phyloP scores from a whole-genome alignment of 2,888 invertebrate genomes.

The Drosophila meridiana region DNA sequence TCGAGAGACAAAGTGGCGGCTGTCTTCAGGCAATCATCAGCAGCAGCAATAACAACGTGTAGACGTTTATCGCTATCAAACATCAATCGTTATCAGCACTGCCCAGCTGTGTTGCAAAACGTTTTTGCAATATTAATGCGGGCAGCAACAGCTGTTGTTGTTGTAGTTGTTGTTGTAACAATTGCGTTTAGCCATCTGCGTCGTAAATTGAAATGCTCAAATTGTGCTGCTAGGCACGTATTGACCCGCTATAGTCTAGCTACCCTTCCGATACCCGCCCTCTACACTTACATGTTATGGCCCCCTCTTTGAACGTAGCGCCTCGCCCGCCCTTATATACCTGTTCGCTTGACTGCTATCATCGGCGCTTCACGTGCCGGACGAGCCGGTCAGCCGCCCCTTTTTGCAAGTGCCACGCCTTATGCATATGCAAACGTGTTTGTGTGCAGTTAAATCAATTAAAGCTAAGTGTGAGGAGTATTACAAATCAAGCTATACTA shows the following conservation, averaged over 20 bases:
- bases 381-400: slow-evolving; percentile 16
- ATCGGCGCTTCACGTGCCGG: slow-evolving; percentile 64
- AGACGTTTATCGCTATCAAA: slow-evolving; percentile 27
- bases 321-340: neutral
- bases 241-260: slow-evolving; percentile 30
- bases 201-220: slow-evolving; percentile 49
- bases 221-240: slow-evolving; percentile 59
- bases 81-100: slow-evolving; percentile 39
- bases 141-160: neutral
- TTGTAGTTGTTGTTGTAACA: neutral
- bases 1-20: slow-evolving; percentile 35
- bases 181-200: slow-evolving; percentile 29
- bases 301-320: neutral
- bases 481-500: slow-evolving; percentile 19
- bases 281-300: neutral
- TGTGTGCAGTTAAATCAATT: slow-evolving; percentile 58
- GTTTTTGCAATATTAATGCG: slow-evolving; percentile 56
- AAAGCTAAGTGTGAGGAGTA: slow-evolving; percentile 7
- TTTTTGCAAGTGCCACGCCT: slow-evolving; percentile 33
- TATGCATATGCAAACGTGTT: slow-evolving; percentile 55
- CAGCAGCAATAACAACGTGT: neutral
- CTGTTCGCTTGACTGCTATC: slow-evolving; percentile 47
- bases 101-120: slow-evolving; percentile 29
- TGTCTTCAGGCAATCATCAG: slow-evolving; percentile 23
- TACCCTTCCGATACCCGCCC: neutral